Conservation (phyloP, 2,888 invertebrate species). For the Tetragonula carbonaria region DNA sequence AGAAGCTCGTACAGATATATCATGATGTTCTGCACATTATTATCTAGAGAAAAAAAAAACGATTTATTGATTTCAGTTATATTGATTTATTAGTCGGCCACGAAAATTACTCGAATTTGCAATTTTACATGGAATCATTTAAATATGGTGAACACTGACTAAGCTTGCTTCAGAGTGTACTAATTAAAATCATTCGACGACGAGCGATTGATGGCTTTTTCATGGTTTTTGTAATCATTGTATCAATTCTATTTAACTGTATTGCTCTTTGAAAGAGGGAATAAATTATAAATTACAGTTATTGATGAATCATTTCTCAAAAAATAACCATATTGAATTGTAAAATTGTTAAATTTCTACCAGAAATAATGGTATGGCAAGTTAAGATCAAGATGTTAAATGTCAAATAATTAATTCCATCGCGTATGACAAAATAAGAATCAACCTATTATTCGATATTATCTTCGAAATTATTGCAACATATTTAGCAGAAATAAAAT, state of each 20-base stretch:
- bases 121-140: neutral
- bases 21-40: neutral
- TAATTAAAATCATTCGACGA: neutral
- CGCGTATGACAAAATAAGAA: neutral
- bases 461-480: too few relatives aligned
- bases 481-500: too few relatives aligned
- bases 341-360: neutral
- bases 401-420: neutral
- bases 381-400: neutral
- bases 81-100: slow-evolving; percentile 8
- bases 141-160: neutral
- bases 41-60: neutral
- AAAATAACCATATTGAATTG: neutral
- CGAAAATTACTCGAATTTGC: slow-evolving; percentile 13
- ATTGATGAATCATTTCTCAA: neutral
- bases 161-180: neutral
- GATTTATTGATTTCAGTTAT: slow-evolving; percentile 4
- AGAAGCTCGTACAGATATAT: slow-evolving; percentile 3
- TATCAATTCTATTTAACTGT: neutral
- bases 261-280: too few relatives aligned
- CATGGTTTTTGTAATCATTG: neutral
- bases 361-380: neutral
- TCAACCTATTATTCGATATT: too few relatives aligned
- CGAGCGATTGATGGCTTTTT: neutral
- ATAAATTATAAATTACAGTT: neutral